Conservation (phyloP, 2,113 vertebrate species). For the Pleuronectes platessa region DNA sequence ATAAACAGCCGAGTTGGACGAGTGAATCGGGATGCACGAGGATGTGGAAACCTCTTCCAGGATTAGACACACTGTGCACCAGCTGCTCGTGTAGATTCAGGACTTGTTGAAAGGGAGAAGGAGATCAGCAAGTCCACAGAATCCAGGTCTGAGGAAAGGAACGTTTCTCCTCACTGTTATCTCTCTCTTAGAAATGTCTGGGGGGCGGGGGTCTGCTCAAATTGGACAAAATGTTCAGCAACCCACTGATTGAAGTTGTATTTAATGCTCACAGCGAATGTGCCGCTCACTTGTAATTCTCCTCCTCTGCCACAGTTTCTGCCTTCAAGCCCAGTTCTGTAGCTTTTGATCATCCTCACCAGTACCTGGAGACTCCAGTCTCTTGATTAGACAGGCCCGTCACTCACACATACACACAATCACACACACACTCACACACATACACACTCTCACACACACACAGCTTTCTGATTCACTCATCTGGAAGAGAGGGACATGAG, state of each 20-base stretch:
- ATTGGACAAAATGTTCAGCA: neutral
- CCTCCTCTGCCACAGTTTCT: neutral
- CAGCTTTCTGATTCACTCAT: slow-evolving; percentile 7
- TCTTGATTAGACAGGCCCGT: slow-evolving; percentile 28
- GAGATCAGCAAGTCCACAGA: neutral
- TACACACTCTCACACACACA: slow-evolving; percentile 17
- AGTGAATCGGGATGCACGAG: slow-evolving; percentile 3
- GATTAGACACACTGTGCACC: neutral
- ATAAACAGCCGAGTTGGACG: slow-evolving; percentile 1
- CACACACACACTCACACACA: slow-evolving; percentile 3
- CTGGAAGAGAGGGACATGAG: slow-evolving; percentile 26
- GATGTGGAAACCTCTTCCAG: neutral
- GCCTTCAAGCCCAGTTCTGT: slow-evolving; percentile 34
- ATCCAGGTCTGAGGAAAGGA: neutral
- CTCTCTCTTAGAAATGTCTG: too few relatives aligned
- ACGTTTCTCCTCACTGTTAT: too few relatives aligned
- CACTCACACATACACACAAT: slow-evolving; percentile 8
- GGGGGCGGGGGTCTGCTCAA: too few relatives aligned
- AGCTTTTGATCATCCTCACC: slow-evolving; percentile 51
- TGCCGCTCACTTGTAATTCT: neutral
- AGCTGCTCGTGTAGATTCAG: neutral
- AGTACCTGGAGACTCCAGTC: slow-evolving; percentile 30
- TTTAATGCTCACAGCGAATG: neutral
- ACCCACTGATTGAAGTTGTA: neutral
- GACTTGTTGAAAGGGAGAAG: neutral